Conservation (phyloP, 2,797 vertebrate genomes). For the Acipenser transmontanus region DNA sequence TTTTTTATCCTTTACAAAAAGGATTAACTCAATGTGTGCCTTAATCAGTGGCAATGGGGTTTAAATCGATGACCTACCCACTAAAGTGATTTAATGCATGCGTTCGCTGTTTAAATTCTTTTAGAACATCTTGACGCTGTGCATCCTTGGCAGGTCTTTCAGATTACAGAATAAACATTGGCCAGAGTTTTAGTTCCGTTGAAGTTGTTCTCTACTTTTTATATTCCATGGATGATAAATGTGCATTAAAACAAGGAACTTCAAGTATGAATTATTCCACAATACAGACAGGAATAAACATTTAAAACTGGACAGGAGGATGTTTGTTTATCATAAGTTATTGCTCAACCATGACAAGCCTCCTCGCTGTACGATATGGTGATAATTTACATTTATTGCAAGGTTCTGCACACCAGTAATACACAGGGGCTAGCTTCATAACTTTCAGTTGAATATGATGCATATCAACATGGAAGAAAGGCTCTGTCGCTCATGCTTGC, state of each 20-base stretch:
- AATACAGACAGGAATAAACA: neutral
- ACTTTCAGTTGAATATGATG: neutral
- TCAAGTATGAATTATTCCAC: neutral
- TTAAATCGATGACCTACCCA: constrained; percentile 37
- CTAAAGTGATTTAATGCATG: constrained; percentile 15
- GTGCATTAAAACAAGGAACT: constrained; percentile 8
- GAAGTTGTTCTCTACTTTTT: constrained; percentile 15
- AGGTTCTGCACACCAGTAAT: neutral
- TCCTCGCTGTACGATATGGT: neutral
- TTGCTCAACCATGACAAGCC: neutral
- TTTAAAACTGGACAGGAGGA: neutral
- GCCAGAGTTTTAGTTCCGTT: neutral
- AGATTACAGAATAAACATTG: neutral
- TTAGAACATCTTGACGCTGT: neutral
- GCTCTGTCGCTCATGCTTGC: neutral
- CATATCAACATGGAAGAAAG: neutral
- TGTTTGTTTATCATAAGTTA: constrained; percentile 1
- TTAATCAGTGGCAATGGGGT: constrained; percentile 39
- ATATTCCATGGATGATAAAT: constrained; percentile 21
- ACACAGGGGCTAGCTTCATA: neutral
- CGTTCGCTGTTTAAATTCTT: neutral
- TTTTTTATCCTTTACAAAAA: constrained; percentile 46
- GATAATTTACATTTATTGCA: constrained; percentile 3
- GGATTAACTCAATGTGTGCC: constrained; percentile 36
- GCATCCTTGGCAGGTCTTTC: constrained; percentile 9